Evolutionary conservation across 2,113 vertebrate species (phyloP), one percentile per base, ranked within the genome.

Genomic region (Microtus montanus): DNA sequence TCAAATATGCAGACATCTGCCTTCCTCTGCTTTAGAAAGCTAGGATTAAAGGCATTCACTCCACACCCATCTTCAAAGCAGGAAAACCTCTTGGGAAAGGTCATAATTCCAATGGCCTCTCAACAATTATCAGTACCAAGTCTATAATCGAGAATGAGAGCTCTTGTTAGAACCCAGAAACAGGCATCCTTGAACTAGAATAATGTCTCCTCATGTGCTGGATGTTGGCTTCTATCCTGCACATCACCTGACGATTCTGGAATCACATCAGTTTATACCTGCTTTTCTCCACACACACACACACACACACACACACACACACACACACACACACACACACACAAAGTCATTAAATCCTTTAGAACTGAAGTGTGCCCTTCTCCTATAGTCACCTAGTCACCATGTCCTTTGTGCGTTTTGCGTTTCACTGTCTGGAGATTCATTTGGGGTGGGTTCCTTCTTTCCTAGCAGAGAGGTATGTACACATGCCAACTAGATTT

Each of bases 171-270:
- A 91, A 11, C 4, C 12, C 3, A 3, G 11, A 7, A 5, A 13
- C 2, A 2, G 5, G 26, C 14, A 26, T 66, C 13, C 7, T 38
- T 4, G 7, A 6, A 0, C 0, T 30, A 3, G 8, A 3, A 15
- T 44, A 63, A 4, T 38, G 5, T 10, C 47, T 84, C 7, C 24
- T n/a, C 38, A 54, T 9, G 6, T 20, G 44, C 24, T n/a, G 30
- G n/a, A n/a, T 15, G 14, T 1, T 17, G 28, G 91, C 7, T 88
- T 90, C 28, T 24, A 1, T 33, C 44, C 20, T 9, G 20, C 13
- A 30, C 2, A 1, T 73, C 4, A 38, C 0, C 8, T 75, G 33
- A 63, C n/a, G 47, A 28, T 26, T 9, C 22, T 71, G 75, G 38
- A 4, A 35, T 11, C 19, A 7, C 33, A 38, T 82, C 63, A 68